Base-by-base conservation (phyloP, 2,888 invertebrate species). In the Cosmorhoe ocellata region DNA sequence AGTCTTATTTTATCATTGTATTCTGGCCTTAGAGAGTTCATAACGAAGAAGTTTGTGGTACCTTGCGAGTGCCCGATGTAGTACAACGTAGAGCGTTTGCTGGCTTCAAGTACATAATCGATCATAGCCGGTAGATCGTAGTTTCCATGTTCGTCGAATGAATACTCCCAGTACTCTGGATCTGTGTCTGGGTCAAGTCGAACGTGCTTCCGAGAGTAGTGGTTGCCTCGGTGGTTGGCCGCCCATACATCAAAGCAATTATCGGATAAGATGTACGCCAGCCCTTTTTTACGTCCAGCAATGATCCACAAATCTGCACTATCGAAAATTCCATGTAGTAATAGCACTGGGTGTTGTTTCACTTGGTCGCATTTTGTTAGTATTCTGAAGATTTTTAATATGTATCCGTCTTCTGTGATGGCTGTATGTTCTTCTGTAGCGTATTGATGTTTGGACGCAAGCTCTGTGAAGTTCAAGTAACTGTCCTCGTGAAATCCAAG, bases 21-120 rank as follows among this genome's bases (percentile, higher is more conserved):
- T 46, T 92, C 90, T 0, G 93, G 92, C 22, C 71, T 76, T 28
- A 87, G 71, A 0, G 92, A 89, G 2, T 81, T 73, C 84, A 92
- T 87, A 0, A 91, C 91, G 56, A 88, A 93, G 62, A 91, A 92
- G 31, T 81, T 67, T 0, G 93, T 92, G 0, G 92, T 92, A 13
- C 95, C 96, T 76, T 91, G 92, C 5, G 95, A 95, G 71, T 95
- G 94, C 1, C 95, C 96, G 5, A 94, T 78, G 69, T 93, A 94
- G 62, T 91, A 91, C 0, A 96, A 58, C 48, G 92, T 81, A 0
- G 87, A 59, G 30, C 89, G 80, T 1, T 90, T 86, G 0, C 94
- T 94, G 3, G 52, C 40, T 0, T 59, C 42, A 1, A 81, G 53
- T 9, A 86, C 66, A 41, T 75, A 76, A 58, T 87, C 82, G 4